Conservation (phyloP, 2,888 invertebrate genomes). For the Onchidella celtica region DNA sequence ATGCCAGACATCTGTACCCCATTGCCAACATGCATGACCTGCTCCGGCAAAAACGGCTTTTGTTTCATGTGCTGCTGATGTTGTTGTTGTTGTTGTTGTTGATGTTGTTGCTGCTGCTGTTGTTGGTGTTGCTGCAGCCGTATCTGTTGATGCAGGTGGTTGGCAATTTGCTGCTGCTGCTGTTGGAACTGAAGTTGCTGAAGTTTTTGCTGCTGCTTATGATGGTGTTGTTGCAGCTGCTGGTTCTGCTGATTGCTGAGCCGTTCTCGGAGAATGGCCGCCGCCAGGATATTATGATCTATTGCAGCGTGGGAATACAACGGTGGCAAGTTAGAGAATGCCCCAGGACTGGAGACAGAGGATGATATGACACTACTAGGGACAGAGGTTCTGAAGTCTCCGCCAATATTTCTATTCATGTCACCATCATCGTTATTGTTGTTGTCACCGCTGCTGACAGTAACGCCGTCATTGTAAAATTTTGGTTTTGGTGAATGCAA, state of each 20-base stretch:
- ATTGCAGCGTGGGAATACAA: not conserved
- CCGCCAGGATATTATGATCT: conserved; percentile 9
- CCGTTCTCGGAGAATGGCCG: conserved; percentile 22
- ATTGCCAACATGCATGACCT: conserved; percentile 32
- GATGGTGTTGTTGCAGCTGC: conserved; percentile 37
- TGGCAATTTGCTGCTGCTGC: conserved; percentile 36
- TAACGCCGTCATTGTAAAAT: too few species aligned
- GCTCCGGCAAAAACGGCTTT: conserved; percentile 27
- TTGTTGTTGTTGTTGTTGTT: conserved; percentile 30
- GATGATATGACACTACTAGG: not conserved
- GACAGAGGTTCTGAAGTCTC: not conserved
- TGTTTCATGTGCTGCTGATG: conserved; percentile 25
- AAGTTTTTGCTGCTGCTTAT: conserved; percentile 40
- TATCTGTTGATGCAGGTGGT: conserved; percentile 45
- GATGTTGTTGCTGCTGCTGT: conserved; percentile 30
- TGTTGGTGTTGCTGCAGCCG: conserved; percentile 31
- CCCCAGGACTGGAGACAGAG: not conserved
- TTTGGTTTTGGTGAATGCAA: too few species aligned
- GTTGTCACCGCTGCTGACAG: conserved; percentile 1
- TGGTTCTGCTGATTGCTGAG: not conserved
- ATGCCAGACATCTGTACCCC: conserved; percentile 8
- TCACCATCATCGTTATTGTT: conserved; percentile 32
- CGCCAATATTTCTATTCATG: not conserved
- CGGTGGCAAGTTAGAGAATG: not conserved
- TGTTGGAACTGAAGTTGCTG: conserved; percentile 33